Evolutionary conservation across 2,797 vertebrate species (phyloP).

Genomic region (Paramormyrops hopkinsi): DNA sequence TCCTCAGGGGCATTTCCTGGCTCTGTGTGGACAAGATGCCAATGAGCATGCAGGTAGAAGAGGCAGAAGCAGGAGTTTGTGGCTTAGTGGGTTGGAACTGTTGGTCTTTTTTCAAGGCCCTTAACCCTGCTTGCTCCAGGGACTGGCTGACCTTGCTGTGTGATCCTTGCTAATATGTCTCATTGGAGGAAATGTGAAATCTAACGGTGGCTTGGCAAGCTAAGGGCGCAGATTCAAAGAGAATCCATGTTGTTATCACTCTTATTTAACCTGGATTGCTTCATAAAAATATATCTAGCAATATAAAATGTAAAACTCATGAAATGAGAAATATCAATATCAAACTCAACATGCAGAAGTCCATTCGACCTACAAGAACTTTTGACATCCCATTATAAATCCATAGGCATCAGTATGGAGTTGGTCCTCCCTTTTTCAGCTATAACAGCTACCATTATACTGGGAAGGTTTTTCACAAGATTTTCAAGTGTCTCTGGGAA

Average conservation of each 20-base stretch:
- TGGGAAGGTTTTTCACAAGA: neutral
- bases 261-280: neutral
- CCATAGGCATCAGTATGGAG: neutral
- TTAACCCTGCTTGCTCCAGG: neutral
- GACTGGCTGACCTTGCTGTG: neutral
- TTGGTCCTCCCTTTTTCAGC: neutral
- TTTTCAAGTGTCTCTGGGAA: neutral
- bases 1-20: slow-evolving; percentile 77
- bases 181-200: neutral
- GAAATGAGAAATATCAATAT: neutral
- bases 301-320: neutral
- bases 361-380: neutral
- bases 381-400: neutral
- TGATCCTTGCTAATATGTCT: neutral
- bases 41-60: slow-evolving; percentile 67
- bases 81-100: neutral
- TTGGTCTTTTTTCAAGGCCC: neutral
- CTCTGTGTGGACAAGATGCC: slow-evolving; percentile 73
- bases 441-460: neutral
- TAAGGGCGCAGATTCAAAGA: neutral
- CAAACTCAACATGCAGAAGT: neutral
- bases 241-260: neutral
- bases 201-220: neutral
- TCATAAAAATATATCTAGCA: neutral
- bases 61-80: neutral